phyloP scores from a whole-genome alignment of 2,797 vertebrate species.

The Malurus leucopterus region DNA sequence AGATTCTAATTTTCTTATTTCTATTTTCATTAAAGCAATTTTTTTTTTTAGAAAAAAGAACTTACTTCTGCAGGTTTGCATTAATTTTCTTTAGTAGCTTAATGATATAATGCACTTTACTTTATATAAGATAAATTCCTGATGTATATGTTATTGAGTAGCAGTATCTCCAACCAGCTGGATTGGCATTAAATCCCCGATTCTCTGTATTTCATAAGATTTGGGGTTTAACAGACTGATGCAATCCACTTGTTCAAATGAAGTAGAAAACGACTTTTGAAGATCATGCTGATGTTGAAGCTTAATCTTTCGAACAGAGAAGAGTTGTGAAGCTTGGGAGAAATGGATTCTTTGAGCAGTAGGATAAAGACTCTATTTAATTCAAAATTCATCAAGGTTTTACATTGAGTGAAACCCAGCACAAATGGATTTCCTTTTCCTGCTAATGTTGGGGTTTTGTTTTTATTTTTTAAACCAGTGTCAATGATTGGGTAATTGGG shows the following conservation, averaged over 20 bases:
- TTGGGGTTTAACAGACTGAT: neutral
- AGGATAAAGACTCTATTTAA: neutral
- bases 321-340: neutral
- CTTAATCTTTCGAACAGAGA: neutral
- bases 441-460: neutral
- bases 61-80: neutral
- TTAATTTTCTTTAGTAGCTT: neutral
- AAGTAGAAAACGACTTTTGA: neutral
- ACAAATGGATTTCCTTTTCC: neutral
- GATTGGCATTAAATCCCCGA: neutral
- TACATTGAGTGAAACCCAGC: neutral
- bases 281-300: neutral
- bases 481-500: neutral
- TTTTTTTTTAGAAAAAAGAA: neutral
- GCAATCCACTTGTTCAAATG: neutral
- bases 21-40: neutral
- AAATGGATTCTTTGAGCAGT: neutral
- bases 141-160: neutral
- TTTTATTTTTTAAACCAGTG: neutral
- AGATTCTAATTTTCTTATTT: neutral
- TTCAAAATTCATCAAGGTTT: neutral
- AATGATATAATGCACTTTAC: neutral
- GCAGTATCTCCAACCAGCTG: neutral
- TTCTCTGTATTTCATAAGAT: neutral
- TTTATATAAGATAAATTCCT: neutral